These are phyloP conservation scores for Sander lucioperca DNA, from an alignment of 2,113 vertebrate species.

Conservation along the genomic window DNA sequence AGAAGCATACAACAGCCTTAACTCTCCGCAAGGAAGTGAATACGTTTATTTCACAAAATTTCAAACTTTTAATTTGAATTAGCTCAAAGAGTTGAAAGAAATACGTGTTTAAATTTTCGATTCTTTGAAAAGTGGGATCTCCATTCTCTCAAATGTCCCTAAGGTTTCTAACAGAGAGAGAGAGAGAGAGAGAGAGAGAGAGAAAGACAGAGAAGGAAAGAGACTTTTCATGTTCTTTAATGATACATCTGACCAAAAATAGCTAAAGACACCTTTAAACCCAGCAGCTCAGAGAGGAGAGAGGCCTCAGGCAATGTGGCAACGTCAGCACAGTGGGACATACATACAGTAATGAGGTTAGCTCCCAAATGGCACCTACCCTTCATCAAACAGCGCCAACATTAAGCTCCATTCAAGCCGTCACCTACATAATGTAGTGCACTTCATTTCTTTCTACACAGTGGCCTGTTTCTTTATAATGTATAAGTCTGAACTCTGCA, in stretches of 20 bases:
- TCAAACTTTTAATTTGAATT: not conserved
- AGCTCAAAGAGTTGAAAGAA: not conserved
- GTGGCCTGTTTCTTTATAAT: slow-evolving; percentile 44
- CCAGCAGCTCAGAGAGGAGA: slow-evolving; percentile 34
- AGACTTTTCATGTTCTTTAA: slow-evolving; percentile 62
- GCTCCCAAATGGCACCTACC: slow-evolving; percentile 36
- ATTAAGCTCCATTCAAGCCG: slow-evolving; percentile 22
- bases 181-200: slow-evolving; percentile 8
- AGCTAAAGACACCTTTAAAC: slow-evolving; percentile 58
- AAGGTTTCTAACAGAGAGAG: not conserved
- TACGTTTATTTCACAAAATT: not conserved
- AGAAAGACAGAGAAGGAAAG: slow-evolving; percentile 8
- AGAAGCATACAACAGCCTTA: too few species aligned
- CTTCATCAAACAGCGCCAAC: slow-evolving; percentile 19
- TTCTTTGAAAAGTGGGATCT: not conserved
- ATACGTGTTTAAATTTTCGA: not conserved
- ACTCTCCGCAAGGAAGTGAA: not conserved
- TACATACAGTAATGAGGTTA: slow-evolving; percentile 63
- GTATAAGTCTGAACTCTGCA: slow-evolving; percentile 40
- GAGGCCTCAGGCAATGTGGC: slow-evolving; percentile 32
- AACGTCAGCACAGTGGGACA: slow-evolving; percentile 44
- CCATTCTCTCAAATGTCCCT: not conserved
- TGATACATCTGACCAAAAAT: slow-evolving; percentile 53
- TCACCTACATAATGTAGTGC: slow-evolving; percentile 48
- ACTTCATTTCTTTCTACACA: slow-evolving; percentile 7